Percentiles rank a stretch among this genome's conserved stretches.
These are phyloP conservation scores for Mugil cephalus DNA, from an alignment of 2,113 vertebrate species.

Conservation along the genomic window DNA sequence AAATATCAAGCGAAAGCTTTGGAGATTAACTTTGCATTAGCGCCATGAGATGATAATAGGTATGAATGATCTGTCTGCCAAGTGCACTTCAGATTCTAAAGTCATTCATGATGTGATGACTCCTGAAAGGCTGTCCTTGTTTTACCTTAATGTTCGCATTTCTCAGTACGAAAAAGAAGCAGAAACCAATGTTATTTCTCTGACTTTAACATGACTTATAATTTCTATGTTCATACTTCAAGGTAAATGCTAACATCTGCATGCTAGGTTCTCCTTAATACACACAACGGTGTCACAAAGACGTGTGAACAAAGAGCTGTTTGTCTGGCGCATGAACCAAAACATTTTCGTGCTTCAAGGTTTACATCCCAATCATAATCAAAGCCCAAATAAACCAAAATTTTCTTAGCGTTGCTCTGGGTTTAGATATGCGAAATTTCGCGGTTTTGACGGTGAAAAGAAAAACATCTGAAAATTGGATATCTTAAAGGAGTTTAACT, in stretches of 20 bases:
- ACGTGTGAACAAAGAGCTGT: too few species aligned
- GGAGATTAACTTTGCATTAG: conserved; percentile 14
- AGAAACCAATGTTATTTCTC: conserved; percentile 19
- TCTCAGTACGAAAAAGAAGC: conserved; percentile 1
- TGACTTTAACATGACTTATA: conserved; percentile 23
- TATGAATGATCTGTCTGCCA: conserved; percentile 13
- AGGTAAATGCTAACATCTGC: too few species aligned
- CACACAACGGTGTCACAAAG: too few species aligned
- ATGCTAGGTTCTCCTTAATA: too few species aligned
- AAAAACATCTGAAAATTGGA: too few species aligned
- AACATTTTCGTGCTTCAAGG: too few species aligned
- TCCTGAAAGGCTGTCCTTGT: conserved; percentile 37
- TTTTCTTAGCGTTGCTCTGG: too few species aligned
- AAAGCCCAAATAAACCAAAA: too few species aligned
- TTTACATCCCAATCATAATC: too few species aligned
- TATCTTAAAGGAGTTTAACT: conserved; percentile 13
- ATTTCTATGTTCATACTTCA: conserved; percentile 1
- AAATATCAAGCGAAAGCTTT: conserved; percentile 25
- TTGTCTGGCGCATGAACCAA: too few species aligned
- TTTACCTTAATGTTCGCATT: conserved; percentile 26
- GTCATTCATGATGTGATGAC: conserved; percentile 36
- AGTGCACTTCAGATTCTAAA: conserved; percentile 26
- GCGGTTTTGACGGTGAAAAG: too few species aligned
- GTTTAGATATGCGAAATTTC: too few species aligned
- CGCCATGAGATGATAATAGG: background rate